phyloP scores from a whole-genome alignment of 2,113 vertebrate genomes.

The Gorsachius goisagi region DNA sequence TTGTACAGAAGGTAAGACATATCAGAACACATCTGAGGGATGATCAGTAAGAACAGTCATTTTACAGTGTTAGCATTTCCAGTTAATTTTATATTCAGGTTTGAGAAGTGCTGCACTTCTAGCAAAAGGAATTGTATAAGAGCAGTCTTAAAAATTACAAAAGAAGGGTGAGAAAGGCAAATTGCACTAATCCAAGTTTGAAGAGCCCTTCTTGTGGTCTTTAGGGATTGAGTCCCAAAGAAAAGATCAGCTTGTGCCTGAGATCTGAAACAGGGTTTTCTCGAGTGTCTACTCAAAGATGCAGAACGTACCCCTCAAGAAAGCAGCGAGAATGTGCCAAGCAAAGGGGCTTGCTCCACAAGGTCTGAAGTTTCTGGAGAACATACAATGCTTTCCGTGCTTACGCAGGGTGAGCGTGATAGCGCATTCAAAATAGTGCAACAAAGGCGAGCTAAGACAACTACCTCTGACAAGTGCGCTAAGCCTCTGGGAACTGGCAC shows the following conservation, averaged over 20 bases:
- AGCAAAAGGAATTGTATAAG: conserved; percentile 34
- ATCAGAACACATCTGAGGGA: not conserved
- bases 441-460: not conserved
- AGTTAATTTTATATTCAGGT: conserved; percentile 53
- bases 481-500: not conserved
- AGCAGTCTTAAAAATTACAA: conserved; percentile 38
- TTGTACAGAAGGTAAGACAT: not conserved
- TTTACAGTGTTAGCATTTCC: conserved; percentile 27
- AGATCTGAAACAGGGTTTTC: not conserved
- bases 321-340: not conserved
- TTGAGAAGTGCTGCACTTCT: conserved; percentile 51
- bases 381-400: fast-evolving
- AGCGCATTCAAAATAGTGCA: not conserved
- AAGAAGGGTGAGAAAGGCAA: conserved; percentile 50
- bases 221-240: conserved; percentile 9
- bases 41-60: conserved; percentile 28
- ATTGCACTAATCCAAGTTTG: conserved; percentile 42
- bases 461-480: not conserved
- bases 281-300: not conserved
- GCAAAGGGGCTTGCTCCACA: not conserved
- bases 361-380: not conserved
- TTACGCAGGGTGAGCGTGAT: not conserved
- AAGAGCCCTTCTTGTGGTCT: conserved; percentile 55
- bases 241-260: conserved; percentile 9
- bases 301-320: not conserved